A percentile compares a stretch with the other conserved stretches of the same genome.
Evolutionary conservation across 2,888 invertebrate genomes (phyloP).

Genomic region (Nymphalis c-album): DNA sequence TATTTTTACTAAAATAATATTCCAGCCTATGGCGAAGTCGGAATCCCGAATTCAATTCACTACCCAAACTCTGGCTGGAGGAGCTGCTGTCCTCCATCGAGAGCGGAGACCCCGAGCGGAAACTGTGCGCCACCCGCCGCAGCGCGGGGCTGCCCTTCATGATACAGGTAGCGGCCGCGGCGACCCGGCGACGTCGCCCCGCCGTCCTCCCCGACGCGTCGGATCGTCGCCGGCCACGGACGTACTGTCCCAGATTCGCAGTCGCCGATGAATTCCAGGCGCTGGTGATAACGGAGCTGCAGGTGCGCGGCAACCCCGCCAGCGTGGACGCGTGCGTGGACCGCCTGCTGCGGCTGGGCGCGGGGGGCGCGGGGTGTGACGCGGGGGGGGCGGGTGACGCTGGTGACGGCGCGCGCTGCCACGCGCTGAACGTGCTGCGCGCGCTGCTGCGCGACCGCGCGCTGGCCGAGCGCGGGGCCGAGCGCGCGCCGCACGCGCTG

Average conservation of each 20-base stretch:
- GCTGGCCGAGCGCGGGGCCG: constrained; percentile 82
- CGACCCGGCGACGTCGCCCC: no score
- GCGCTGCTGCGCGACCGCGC: constrained; percentile 88
- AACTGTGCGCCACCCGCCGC: constrained; percentile 86
- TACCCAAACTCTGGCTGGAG: constrained; percentile 85
- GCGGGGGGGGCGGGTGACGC: neutral
- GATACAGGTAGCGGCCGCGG: constrained; percentile 87
- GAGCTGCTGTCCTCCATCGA: constrained; percentile 81
- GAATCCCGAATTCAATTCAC: constrained; percentile 68
- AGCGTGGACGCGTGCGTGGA: constrained; percentile 82
- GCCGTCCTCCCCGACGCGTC: no score
- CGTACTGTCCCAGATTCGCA: no score
- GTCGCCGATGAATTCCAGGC: constrained; percentile 77
- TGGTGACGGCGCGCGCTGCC: constrained; percentile 82
- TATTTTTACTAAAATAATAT: neutral
- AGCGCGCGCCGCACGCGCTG: constrained; percentile 86
- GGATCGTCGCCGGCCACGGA: no score
- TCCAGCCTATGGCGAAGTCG: constrained; percentile 73
- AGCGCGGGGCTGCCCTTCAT: constrained; percentile 97
- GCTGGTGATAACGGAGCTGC: constrained; percentile 87
- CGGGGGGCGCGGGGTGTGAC: neutral
- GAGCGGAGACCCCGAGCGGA: constrained; percentile 53
- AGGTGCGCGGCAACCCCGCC: constrained; percentile 74
- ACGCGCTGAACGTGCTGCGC: constrained; percentile 93
- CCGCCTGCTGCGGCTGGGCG: constrained; percentile 79